These are phyloP conservation scores for Agriotes lineatus DNA, from an alignment of 2,888 invertebrate species.

Conservation along the genomic window DNA sequence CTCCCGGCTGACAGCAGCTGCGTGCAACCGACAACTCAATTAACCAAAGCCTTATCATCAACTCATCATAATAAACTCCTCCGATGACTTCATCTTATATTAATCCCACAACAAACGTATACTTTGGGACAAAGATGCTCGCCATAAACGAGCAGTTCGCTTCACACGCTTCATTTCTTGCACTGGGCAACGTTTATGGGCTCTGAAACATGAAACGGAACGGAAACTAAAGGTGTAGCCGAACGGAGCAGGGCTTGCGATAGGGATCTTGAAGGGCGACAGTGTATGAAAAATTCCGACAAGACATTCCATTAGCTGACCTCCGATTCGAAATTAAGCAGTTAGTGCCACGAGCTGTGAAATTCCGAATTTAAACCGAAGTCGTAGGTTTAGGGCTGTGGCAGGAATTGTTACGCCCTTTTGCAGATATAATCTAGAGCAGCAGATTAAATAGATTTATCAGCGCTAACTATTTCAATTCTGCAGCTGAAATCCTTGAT, in stretches of 20 bases:
- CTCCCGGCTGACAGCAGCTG: slow-evolving; percentile 9
- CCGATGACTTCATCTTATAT: slow-evolving; percentile 20
- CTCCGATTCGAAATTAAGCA: no score
- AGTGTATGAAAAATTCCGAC: no score
- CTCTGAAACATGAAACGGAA: not conserved
- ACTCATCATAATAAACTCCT: slow-evolving; percentile 19
- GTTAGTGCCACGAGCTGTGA: no score
- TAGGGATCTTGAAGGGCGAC: not conserved
- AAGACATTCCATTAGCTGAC: no score
- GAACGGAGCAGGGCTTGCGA: not conserved
- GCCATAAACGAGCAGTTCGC: not conserved
- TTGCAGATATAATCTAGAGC: no score
- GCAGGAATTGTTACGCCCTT: no score
- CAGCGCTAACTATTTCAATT: no score
- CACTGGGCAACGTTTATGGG: not conserved
- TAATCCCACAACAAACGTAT: slow-evolving; percentile 12
- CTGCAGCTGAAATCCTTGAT: no score
- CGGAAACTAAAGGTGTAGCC: not conserved
- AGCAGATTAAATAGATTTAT: no score
- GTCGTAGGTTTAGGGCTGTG: no score
- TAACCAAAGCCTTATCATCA: slow-evolving; percentile 18
- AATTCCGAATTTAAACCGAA: no score
- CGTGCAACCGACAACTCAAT: slow-evolving; percentile 15
- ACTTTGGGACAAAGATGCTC: slow-evolving; percentile 13
- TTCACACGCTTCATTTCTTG: not conserved